Evolutionary conservation across 2,888 invertebrate species (phyloP).

Genomic region (Resseliella maxima): DNA sequence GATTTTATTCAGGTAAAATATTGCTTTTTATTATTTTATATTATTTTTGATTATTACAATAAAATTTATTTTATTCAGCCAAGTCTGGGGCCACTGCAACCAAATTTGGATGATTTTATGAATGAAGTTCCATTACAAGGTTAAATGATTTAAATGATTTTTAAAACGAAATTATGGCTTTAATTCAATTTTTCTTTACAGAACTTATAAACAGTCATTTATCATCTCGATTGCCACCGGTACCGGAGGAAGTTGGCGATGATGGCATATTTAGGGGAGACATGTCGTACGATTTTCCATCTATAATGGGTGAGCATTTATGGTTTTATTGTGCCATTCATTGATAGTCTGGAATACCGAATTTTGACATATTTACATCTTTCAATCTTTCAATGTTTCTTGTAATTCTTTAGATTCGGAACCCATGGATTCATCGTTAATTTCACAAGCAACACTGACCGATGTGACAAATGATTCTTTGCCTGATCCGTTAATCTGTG

Average conservation of each 20-base stretch:
- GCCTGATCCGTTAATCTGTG: slow-evolving; percentile 16
- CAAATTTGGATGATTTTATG: slow-evolving; percentile 95
- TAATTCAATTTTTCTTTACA: neutral
- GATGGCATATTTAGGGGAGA: slow-evolving; percentile 69
- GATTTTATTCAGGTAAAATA: too few relatives aligned
- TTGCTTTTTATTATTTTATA: too few relatives aligned
- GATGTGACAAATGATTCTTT: neutral
- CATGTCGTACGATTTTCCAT: slow-evolving; percentile 63
- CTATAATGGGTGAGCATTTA: slow-evolving; percentile 62
- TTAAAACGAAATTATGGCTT: too few relatives aligned
- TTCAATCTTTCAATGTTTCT: neutral
- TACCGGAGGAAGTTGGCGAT: slow-evolving; percentile 73
- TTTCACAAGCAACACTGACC: neutral
- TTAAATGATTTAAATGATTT: slow-evolving; percentile 65
- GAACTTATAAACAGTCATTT: slow-evolving; percentile 62
- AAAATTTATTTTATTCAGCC: too few relatives aligned
- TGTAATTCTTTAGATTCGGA: slow-evolving; percentile 43
- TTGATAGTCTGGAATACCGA: too few relatives aligned
- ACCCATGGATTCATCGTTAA: slow-evolving; percentile 22
- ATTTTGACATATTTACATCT: too few relatives aligned
- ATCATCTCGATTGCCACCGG: slow-evolving; percentile 71
- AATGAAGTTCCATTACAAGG: slow-evolving; percentile 87
- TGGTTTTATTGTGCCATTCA: neutral
- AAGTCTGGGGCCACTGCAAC: slow-evolving; percentile 95
- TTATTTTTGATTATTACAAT: too few relatives aligned